These are phyloP conservation scores for Brachionus calyciflorus DNA, from an alignment of 1,140 invertebrate species.

Conservation along the genomic window DNA sequence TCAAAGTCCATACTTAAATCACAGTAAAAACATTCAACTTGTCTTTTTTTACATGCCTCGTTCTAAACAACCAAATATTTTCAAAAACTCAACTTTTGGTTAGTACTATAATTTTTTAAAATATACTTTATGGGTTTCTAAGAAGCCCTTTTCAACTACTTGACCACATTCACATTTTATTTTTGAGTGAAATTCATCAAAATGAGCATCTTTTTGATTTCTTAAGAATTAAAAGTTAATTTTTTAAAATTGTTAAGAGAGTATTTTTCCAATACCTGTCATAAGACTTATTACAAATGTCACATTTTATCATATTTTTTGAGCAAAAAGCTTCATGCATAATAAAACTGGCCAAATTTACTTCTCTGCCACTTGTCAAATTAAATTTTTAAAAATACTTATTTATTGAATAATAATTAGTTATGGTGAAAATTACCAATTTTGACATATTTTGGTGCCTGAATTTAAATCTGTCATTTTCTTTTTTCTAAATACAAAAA, in stretches of 20 bases:
- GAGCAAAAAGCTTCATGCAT: constrained; percentile 28
- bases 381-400: background rate
- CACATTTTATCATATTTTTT: constrained; percentile 21
- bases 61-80: background rate
- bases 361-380: background rate
- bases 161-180: constrained; percentile 6
- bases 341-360: constrained; percentile 7
- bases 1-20: background rate
- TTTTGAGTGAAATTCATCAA: constrained; percentile 7
- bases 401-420: background rate
- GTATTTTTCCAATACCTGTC: constrained; percentile 15
- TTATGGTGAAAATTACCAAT: background rate
- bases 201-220: constrained; percentile 6
- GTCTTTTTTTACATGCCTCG: constrained; percentile 12
- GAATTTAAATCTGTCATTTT: background rate
- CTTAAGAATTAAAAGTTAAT: too few species aligned
- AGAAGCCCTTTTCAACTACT: background rate
- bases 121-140: constrained; percentile 7
- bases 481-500: background rate
- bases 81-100: background rate
- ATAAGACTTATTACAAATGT: constrained; percentile 11
- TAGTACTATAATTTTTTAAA: background rate
- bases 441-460: background rate
- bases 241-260: too few species aligned
- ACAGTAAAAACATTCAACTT: background rate